Evolutionary conservation across 2,888 invertebrate species (phyloP), one percentile per base, ranked within the genome.

Genomic region (Drosophila nigritarsus): DNA sequence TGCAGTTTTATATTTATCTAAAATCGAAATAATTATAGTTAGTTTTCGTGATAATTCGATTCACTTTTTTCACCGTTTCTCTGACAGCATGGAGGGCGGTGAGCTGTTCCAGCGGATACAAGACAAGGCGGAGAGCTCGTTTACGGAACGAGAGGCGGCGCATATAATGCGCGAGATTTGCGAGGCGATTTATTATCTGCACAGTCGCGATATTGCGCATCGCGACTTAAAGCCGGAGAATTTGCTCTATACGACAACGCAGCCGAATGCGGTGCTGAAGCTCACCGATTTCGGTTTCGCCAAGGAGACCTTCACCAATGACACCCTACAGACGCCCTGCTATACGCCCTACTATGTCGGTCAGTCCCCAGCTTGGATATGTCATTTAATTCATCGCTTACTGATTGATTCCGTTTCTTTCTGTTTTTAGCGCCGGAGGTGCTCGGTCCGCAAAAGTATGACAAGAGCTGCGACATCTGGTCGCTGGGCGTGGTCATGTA

Each of bases 281-380:
- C 94, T 99, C 89, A 99, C 99, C 2, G 99, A 99, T 94, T 99
- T 99, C 93, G 99, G 99, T 11, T 99, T 99, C 94, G 99, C 99
- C 18, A 99, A 99, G 93, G 98, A 98, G 93, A 98, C 98, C 0
- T 92, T 95, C 27, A 94, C 96, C 24, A 96, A 97, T 62, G 97
- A 98, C 87, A 97, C 98, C 0, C 93, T 99, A 65, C 98, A 99
- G 93, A 99, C 99, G 0, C 99, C 99, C 0, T 99, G 99, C 92
- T 99, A 99, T 91, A 99, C 99, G 13, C 99, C 99, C 0, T 99
- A 99, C 92, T 99, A 99, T 94, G 99, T 99, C 88, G 98, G 96
- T 96, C 92, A 94, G 95, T 27, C 24, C 20, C 6, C 8, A 13
- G 13, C 20, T 13, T 8, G 4, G 13, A 24, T 36, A 2, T 13